A percentile compares a stretch with the other conserved stretches of the same genome.
phyloP scores from a whole-genome alignment of 2,113 vertebrate species.

The Mohoua ochrocephala region DNA sequence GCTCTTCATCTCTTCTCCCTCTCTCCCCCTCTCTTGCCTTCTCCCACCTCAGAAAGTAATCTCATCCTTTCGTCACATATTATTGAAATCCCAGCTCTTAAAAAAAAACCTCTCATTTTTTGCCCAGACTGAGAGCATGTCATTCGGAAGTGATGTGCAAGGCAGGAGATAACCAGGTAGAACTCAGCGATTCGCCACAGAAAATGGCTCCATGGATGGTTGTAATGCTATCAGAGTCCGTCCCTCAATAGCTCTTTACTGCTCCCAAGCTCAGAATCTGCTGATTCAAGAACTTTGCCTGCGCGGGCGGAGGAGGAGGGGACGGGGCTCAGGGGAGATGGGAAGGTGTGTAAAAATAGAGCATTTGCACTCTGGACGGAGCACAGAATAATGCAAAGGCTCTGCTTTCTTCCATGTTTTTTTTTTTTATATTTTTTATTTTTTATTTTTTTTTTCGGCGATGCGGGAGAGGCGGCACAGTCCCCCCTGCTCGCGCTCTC shows the following conservation, averaged over 20 bases:
- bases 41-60: conserved; percentile 80
- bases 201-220: conserved; percentile 83
- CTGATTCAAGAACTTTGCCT: conserved; percentile 81
- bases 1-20: conserved; percentile 69
- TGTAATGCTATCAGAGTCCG: conserved; percentile 80
- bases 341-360: conserved; percentile 61
- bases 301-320: conserved; percentile 59
- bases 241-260: conserved; percentile 81
- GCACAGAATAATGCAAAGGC: conserved; percentile 67
- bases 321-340: conserved; percentile 58
- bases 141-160: conserved; percentile 85
- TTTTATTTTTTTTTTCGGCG: neutral
- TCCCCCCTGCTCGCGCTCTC: conserved; percentile 19
- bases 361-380: conserved; percentile 44
- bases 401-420: conserved; percentile 12
- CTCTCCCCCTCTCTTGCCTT: conserved; percentile 61
- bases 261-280: conserved; percentile 76
- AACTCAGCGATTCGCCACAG: conserved; percentile 84
- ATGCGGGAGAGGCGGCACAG: neutral
- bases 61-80: conserved; percentile 83
- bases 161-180: conserved; percentile 85
- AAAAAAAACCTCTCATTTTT: conserved; percentile 80
- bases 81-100: conserved; percentile 82
- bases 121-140: conserved; percentile 83
- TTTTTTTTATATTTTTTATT: neutral